Evolutionary conservation across 1,140 invertebrate genomes (phyloP).

Genomic region (Brachionus angularis): DNA sequence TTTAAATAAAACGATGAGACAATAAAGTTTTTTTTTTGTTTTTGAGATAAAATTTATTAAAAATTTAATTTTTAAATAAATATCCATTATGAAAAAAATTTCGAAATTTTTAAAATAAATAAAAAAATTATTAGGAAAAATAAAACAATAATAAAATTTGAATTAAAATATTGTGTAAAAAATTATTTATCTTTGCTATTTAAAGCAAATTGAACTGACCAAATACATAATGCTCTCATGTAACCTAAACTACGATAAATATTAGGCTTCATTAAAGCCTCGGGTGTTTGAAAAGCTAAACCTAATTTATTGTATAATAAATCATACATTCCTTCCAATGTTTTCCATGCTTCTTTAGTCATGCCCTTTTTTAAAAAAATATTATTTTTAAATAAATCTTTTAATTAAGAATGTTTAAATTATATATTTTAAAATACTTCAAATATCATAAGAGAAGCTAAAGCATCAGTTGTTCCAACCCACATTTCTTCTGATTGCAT

Average conservation of each 20-base stretch:
- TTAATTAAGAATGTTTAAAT: too few relatives aligned
- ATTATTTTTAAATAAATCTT: constrained; percentile 13
- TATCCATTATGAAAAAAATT: too few relatives aligned
- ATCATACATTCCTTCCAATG: constrained; percentile 76
- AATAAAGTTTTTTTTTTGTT: too few relatives aligned
- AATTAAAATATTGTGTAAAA: too few relatives aligned
- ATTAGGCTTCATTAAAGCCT: constrained; percentile 74
- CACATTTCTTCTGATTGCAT: constrained; percentile 86
- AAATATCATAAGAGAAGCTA: constrained; percentile 78
- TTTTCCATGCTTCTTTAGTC: constrained; percentile 76
- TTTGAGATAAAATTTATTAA: too few relatives aligned
- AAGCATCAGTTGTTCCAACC: constrained; percentile 78
- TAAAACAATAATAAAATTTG: too few relatives aligned
- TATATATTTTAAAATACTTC: constrained; percentile 62
- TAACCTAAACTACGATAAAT: constrained; percentile 79
- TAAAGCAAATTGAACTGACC: constrained; percentile 80
- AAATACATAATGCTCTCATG: constrained; percentile 83
- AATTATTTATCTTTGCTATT: too few relatives aligned
- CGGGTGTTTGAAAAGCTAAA: constrained; percentile 80
- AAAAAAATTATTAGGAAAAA: too few relatives aligned
- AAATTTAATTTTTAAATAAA: too few relatives aligned
- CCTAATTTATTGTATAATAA: constrained; percentile 75
- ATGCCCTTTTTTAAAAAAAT: constrained; percentile 63
- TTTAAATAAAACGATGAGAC: too few relatives aligned
- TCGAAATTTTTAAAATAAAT: too few relatives aligned